Evolutionary conservation across 1,140 invertebrate species (phyloP), one percentile per base, ranked within the genome.

Genomic region (Drosophila yakuba): DNA sequence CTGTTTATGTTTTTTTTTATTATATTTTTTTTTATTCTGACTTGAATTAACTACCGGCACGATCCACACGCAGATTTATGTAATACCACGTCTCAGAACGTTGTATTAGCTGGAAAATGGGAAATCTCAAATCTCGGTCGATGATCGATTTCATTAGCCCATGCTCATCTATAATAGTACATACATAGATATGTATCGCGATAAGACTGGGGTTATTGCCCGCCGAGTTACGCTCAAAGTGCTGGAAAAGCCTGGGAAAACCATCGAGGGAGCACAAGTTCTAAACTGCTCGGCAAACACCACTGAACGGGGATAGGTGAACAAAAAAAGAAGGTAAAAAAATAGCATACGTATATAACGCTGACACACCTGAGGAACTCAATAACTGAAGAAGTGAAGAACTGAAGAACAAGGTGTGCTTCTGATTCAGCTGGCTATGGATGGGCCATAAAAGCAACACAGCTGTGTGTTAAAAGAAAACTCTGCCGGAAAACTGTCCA

Each of bases 261-360:
- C 20, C 48, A 36, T 12, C 41, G 25, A 32, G 32, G 67, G 25
- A 23, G 11, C n/a, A 10, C 25, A 12, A 47, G 17, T 43, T 45
- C 67, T 57, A 35, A 71, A 69, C n/a, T 61, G 35, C 32, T 66
- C n/a, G n/a, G 48, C 66, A 71, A 71, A 71, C 64, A 66, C 38
- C 54, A 62, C 17, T 59, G 38, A 60, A 15, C 5, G 60, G 14
- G 38, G 17, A 25, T 32, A 17, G 35, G 15, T 32, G 20, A 63
- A n/a, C 2, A n/a, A 43, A 43, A 43, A 43, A 15, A 15, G 17
- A 11, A 8, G 32, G 8, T 17, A 4, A 17, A 0, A 43, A 32
- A 28, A 36, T 44, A 45, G 28, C 32, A 43, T 25, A 6, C 11
- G 11, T 8, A 23, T 28, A 52, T 41, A 66, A 12, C 3, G 64